Evolutionary conservation across 2,113 vertebrate genomes (phyloP), one percentile per base, ranked within the genome.

Genomic region (Spheniscus mendiculus): DNA sequence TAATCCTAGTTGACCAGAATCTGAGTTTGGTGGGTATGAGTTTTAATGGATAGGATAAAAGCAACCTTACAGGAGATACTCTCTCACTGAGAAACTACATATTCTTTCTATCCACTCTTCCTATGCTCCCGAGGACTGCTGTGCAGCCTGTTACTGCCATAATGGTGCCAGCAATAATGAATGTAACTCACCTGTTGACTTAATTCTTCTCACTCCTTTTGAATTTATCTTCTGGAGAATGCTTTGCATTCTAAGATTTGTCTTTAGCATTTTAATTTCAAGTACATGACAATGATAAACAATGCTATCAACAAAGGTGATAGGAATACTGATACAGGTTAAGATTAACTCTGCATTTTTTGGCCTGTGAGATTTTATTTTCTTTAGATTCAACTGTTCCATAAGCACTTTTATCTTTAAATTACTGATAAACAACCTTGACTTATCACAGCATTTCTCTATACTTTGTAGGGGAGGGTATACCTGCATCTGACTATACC

Each of bases 191-290:
- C 65, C 34, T 96, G 63, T 56, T 85, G 77, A 84, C 95, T 67
- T 91, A 82, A 82, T 74, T 91, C 59, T 81, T 87, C 85, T 84
- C 82, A 23, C 26, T 91, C n/a, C n/a, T 71, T 97, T 96, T 82
- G 93, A 25, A 70, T 96, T 87, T 92, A 55, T 95, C 73, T 96
- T 91, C 74, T 80, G 59, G 65, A 96, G 96, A 96, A 88, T 71
- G 49, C 18, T 90, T 91, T 82, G 67, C 70, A 67, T 95, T 79
- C 44, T 92, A 92, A 90, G 77, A 84, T 76, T 95, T 82, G 69
- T 92, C 62, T 93, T 91, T 53, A 93, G 45, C 77, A 76, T 97
- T 96, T 97, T 97, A 84, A 87, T 96, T 96, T 97, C 76, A 93
- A 85, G 50, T 84, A 72, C 42, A 34, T 94, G 74, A 38, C 53